Base-by-base conservation (phyloP, 2,888 invertebrate species). In the Deilephila porcellus region DNA sequence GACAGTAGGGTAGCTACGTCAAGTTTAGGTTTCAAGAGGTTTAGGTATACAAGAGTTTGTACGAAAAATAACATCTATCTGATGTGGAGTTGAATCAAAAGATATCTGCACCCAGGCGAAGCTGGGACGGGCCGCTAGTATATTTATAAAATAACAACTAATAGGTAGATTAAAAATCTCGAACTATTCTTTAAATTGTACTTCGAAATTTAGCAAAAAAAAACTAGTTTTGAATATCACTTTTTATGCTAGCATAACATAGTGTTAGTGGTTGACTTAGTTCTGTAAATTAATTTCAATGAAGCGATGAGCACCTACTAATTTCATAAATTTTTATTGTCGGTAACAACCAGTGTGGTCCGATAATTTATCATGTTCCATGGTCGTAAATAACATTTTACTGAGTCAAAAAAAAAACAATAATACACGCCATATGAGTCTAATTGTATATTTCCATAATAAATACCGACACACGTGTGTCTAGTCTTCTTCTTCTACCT, bases 331-430 rank as follows among this genome's bases (percentile, higher is more conserved):
- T 34, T 74, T 72, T 74, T 72, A 74, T 74, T 72, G 60, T 70
- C 53, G 67, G 45, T 67, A 74, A 74, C 71, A 56, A 74, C 74
- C 70, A 70, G 62, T 72, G 72, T 74, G 74, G 74, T 72, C 74
- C 56, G 34, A 34, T 70, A 70, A 74, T 72, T 74, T 32, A 70
- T 34, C 70, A 73, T 70, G 20, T 53, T 71, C 37, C 34, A 63
- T 71, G 56, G 25, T 62, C 70, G 60, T 71, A 63, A 73, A 73
- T 71, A 71, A 63, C 63, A 45, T 32, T 29, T 70, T 20, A 63
- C 63, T 25, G 14, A 17, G 20, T 34, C 25, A 25, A 62, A 19
- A 73, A n/a, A 73, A 71, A 62, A 73, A 6, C 25, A 60, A 73
- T 67, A 73, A 32, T 34, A 60, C 67, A 56, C 29, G 4, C 20